Percentiles rank a stretch among this genome's conserved stretches.
These are phyloP conservation scores for Acheta domesticus DNA, from an alignment of 2,888 invertebrate genomes.

Conservation along the genomic window DNA sequence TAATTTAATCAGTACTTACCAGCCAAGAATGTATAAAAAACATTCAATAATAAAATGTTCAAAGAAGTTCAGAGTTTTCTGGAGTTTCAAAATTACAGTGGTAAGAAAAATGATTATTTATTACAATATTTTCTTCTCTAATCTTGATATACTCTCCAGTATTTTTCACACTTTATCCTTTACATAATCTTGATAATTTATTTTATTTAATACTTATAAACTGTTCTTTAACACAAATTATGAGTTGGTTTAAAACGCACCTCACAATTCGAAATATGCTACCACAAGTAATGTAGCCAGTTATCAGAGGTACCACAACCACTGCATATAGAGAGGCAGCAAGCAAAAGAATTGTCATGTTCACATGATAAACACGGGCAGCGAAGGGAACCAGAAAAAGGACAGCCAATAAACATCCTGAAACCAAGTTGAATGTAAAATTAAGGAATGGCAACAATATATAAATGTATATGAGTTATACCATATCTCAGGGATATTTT, in stretches of 20 bases:
- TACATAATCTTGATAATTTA: too few species aligned
- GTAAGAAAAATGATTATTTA: too few species aligned
- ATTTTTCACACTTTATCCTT: too few species aligned
- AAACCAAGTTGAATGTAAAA: constrained; percentile 21
- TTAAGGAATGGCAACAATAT: not conserved
- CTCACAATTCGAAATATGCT: constrained; percentile 31
- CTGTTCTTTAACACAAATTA: too few species aligned
- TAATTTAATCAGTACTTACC: too few species aligned
- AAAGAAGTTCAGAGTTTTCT: too few species aligned
- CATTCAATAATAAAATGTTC: too few species aligned
- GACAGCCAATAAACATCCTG: constrained; percentile 39
- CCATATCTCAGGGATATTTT: not conserved
- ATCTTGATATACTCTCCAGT: too few species aligned
- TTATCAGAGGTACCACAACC: constrained; percentile 39
- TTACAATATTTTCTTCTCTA: too few species aligned
- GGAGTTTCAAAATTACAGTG: too few species aligned
- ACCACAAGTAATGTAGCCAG: constrained; percentile 37
- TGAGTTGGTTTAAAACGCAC: constrained; percentile 22
- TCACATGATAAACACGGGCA: constrained; percentile 34
- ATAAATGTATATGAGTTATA: not conserved
- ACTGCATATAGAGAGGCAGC: constrained; percentile 35
- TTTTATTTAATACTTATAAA: too few species aligned
- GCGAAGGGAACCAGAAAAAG: constrained; percentile 39
- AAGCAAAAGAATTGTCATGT: constrained; percentile 33
- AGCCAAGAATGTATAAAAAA: too few species aligned